phyloP scores from a whole-genome alignment of 2,113 vertebrate species.

The human (Homo sapiens) region GRCh38 chr4:151159001-151159500 shows the following conservation, averaged over 20 bases:
- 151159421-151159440: neutral
- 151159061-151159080: neutral
- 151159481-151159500: neutral
- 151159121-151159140: neutral
- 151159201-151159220: neutral
- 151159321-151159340: constrained; percentile 85
- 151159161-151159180: neutral
- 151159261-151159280: constrained; percentile 75
- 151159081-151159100: neutral
- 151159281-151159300: constrained; percentile 80
- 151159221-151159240: constrained; percentile 73
- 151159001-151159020: constrained; percentile 44
- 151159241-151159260: constrained; percentile 71
- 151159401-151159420: neutral
- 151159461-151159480: neutral
- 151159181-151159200: neutral
- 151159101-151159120: neutral
- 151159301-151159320: constrained; percentile 91
- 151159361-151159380: constrained; percentile 41
- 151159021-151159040: constrained; percentile 36
- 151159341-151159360: constrained; percentile 84
- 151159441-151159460: neutral
- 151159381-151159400: constrained; percentile 37
- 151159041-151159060: neutral
- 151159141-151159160: neutral